Percentiles rank a stretch among this genome's conserved stretches.
Conservation (phyloP, 2,113 vertebrate genomes). For the Excalfactoria chinensis region DNA sequence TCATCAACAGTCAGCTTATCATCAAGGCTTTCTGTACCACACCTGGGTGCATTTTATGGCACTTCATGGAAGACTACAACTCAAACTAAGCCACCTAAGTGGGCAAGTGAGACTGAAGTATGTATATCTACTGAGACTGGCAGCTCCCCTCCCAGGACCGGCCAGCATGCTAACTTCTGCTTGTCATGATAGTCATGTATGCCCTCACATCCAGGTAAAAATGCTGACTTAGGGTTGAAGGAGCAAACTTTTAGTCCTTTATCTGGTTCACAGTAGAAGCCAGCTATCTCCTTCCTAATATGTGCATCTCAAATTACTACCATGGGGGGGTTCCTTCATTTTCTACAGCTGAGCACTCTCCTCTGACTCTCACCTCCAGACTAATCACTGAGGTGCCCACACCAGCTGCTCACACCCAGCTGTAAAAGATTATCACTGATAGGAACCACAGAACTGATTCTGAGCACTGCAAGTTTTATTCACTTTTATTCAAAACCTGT, state of each 20-base stretch:
- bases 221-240: neutral
- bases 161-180: neutral
- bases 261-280: neutral
- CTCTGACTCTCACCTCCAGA: neutral
- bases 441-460: neutral
- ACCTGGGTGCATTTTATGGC: neutral
- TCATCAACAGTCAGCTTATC: neutral
- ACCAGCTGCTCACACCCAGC: neutral
- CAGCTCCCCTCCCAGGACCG: neutral
- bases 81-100: neutral
- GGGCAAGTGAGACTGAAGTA: fast-evolving
- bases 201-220: neutral
- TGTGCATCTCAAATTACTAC: fast-evolving
- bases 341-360: neutral
- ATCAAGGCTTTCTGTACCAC: neutral
- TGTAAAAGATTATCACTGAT: neutral
- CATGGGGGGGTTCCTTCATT: neutral
- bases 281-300: neutral
- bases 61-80: neutral
- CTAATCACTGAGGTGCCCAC: neutral
- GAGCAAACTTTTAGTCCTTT: neutral
- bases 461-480: neutral
- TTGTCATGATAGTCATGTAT: neutral
- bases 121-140: neutral
- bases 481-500: neutral